A percentile compares a stretch with the other conserved stretches of the same genome.
These are phyloP conservation scores for Crocallis elinguaria DNA, from an alignment of 2,888 invertebrate genomes.

Conservation along the genomic window DNA sequence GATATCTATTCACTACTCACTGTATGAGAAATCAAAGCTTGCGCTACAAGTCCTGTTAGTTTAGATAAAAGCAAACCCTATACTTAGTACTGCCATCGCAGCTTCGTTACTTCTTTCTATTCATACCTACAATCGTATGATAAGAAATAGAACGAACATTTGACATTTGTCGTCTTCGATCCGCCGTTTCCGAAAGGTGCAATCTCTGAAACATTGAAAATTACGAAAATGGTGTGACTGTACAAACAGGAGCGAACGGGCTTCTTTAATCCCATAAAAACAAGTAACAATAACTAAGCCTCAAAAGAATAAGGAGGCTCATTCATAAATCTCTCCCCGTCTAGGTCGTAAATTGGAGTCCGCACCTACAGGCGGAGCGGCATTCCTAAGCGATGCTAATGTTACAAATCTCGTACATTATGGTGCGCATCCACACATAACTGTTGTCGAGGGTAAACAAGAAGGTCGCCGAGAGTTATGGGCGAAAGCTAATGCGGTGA, in stretches of 20 bases:
- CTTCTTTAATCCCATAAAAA: slow-evolving; percentile 24
- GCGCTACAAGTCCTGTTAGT: no score
- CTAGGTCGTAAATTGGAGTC: slow-evolving; percentile 33
- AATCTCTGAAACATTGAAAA: no score
- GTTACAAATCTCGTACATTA: slow-evolving; percentile 36
- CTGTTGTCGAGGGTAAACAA: slow-evolving; percentile 34
- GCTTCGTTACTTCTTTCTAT: no score
- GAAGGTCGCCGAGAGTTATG: slow-evolving; percentile 30
- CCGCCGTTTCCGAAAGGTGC: no score
- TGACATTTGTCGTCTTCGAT: no score
- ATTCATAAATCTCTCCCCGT: slow-evolving; percentile 27
- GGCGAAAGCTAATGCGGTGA: slow-evolving; percentile 50
- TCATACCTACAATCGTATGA: no score
- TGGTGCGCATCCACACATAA: slow-evolving; percentile 30
- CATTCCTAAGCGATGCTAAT: slow-evolving; percentile 28
- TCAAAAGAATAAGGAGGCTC: slow-evolving; percentile 22
- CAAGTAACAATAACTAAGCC: slow-evolving; percentile 15
- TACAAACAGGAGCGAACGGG: no score
- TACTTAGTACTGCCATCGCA: no score
- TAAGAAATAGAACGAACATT: no score
- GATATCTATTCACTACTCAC: slow-evolving; percentile 8
- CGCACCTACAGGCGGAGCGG: slow-evolving; percentile 32
- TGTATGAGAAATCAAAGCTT: slow-evolving; percentile 5
- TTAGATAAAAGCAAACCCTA: no score
- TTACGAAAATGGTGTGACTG: no score